These are phyloP conservation scores for Pseudolaguvia tuberculata DNA, from an alignment of 2,113 vertebrate genomes.

Conservation along the genomic window DNA sequence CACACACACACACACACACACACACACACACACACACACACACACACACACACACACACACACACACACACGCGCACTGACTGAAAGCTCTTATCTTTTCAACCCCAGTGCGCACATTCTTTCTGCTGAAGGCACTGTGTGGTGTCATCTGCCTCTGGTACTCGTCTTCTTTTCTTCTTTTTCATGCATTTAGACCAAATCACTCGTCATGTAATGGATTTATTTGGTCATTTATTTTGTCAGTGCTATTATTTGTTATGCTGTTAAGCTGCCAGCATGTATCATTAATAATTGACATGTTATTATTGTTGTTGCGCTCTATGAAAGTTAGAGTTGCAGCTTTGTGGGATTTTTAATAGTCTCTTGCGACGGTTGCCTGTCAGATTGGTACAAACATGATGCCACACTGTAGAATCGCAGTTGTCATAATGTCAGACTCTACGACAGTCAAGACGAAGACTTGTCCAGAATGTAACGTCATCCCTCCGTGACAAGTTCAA, in stretches of 20 bases:
- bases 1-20: no score
- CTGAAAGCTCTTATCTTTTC: conserved; percentile 23
- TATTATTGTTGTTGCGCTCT: background rate
- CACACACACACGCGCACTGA: no score
- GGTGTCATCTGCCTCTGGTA: background rate
- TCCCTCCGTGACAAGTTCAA: no score
- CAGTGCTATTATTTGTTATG: background rate
- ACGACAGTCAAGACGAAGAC: no score
- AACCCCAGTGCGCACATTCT: conserved; percentile 3
- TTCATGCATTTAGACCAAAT: background rate
- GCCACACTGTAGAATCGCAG: no score
- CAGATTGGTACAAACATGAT: no score
- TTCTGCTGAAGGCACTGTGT: background rate
- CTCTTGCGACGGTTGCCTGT: no score
- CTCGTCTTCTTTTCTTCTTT: conserved; percentile 6
- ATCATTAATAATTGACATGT: background rate
- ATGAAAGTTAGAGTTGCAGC: background rate
- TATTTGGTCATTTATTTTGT: background rate
- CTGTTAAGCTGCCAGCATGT: background rate
- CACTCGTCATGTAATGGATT: background rate
- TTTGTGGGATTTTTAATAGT: background rate
- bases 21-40: no score
- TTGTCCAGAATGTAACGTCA: no score
- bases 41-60: no score
- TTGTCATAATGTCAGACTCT: no score